phyloP scores from a whole-genome alignment of 35 echinoderm and acorn worm species.

The Apostichopus parvimensis region DNA sequence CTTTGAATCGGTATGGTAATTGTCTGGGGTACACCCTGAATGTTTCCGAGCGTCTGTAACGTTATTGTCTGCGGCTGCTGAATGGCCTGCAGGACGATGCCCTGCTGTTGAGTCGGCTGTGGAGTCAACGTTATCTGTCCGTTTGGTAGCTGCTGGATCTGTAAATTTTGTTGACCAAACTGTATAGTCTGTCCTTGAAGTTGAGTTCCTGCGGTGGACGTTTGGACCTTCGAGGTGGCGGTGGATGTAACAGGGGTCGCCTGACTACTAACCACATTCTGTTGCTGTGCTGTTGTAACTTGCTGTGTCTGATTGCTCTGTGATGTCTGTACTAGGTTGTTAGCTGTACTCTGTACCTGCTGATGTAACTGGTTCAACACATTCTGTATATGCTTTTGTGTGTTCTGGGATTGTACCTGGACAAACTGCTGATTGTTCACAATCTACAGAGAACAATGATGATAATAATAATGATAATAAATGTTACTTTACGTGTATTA shows the following conservation, averaged over 20 bases:
- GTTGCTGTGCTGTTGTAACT: not conserved
- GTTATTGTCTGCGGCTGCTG: constrained; percentile 72
- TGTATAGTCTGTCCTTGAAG: constrained; percentile 31
- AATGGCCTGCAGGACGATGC: constrained; percentile 57
- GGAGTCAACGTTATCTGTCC: constrained; percentile 48
- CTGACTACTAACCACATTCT: constrained; percentile 7
- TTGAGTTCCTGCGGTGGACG: not conserved
- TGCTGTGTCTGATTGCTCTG: constrained; percentile 1
- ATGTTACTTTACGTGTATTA: not conserved
- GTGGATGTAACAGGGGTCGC: not conserved
- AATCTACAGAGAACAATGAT: not conserved
- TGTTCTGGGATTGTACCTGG: constrained; percentile 18
- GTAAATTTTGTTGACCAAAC: constrained; percentile 36
- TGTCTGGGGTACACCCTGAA: constrained; percentile 49
- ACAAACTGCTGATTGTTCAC: constrained; percentile 45
- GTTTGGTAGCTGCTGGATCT: constrained; percentile 49
- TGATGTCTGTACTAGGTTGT: constrained; percentile 37
- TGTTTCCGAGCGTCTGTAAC: constrained; percentile 52
- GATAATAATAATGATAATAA: not conserved
- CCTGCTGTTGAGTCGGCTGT: constrained; percentile 53
- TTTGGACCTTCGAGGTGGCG: not conserved
- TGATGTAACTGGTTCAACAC: constrained; percentile 62
- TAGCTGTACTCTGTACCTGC: constrained; percentile 36
- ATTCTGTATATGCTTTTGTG: constrained; percentile 64
- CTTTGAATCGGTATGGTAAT: constrained; percentile 64